phyloP scores from a whole-genome alignment of 2,797 vertebrate genomes.

The Characodon lateralis region DNA sequence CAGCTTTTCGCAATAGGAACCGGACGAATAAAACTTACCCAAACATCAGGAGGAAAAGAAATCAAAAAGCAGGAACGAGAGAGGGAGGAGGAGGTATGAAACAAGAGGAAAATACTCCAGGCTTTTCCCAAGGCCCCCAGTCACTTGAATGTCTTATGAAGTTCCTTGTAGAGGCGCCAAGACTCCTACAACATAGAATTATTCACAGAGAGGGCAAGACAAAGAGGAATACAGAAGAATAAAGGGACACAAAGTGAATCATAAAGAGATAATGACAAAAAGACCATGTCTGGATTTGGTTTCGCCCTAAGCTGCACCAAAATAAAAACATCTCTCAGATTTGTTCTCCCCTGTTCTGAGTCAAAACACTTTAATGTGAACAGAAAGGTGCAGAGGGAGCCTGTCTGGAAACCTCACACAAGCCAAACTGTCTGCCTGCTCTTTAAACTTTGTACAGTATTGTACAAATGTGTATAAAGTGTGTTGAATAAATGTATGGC shows the following conservation, averaged over 20 bases:
- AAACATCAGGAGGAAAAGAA: slow-evolving; percentile 67
- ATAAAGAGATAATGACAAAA: slow-evolving; percentile 56
- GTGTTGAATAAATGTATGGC: slow-evolving; percentile 69
- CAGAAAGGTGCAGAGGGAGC: slow-evolving; percentile 54
- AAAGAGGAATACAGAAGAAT: slow-evolving; percentile 48
- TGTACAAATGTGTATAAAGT: slow-evolving; percentile 61
- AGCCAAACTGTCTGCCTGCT: slow-evolving; percentile 37
- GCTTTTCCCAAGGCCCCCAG: slow-evolving; percentile 76
- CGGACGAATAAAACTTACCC: slow-evolving; percentile 70
- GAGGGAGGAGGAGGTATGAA: slow-evolving; percentile 6
- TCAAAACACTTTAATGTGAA: slow-evolving; percentile 65
- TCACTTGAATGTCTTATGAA: slow-evolving; percentile 76
- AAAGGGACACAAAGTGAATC: slow-evolving; percentile 51
- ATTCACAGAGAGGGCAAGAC: slow-evolving; percentile 60
- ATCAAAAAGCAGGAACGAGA: slow-evolving; percentile 43
- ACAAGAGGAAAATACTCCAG: slow-evolving; percentile 53
- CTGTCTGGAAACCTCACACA: slow-evolving; percentile 48
- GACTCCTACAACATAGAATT: slow-evolving; percentile 66
- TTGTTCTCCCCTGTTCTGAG: slow-evolving; percentile 60
- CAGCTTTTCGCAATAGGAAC: slow-evolving; percentile 64
- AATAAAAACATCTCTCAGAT: slow-evolving; percentile 48
- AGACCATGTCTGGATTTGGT: slow-evolving; percentile 29
- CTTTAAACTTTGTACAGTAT: slow-evolving; percentile 52
- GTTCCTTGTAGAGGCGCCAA: slow-evolving; percentile 76
- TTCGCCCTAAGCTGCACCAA: slow-evolving; percentile 32